phyloP scores from a whole-genome alignment of 1,140 invertebrate species.

The Octopus bimaculoides region DNA sequence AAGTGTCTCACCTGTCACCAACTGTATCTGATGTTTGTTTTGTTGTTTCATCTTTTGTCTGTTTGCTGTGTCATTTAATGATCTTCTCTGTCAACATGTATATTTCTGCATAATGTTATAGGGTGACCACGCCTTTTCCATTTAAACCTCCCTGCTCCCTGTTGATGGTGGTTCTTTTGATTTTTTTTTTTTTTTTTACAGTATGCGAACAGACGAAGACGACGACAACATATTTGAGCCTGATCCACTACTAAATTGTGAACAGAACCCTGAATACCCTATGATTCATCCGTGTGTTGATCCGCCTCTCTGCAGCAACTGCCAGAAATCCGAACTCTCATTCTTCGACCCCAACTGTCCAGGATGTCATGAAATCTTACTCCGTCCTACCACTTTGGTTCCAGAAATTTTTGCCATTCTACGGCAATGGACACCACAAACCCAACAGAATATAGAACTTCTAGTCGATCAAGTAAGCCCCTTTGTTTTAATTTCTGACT shows the following conservation, averaged over 20 bases:
- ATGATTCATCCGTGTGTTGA: conserved; percentile 59
- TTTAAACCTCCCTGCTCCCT: too few species aligned
- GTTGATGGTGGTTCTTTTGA: too few species aligned
- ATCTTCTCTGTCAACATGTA: too few species aligned
- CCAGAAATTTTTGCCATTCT: conserved; percentile 62
- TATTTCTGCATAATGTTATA: too few species aligned
- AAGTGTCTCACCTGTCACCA: too few species aligned
- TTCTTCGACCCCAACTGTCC: conserved; percentile 61
- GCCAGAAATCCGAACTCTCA: conserved; percentile 57
- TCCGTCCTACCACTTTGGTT: conserved; percentile 54
- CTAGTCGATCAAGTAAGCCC: conserved; percentile 57
- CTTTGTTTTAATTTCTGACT: too few species aligned
- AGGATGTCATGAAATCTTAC: conserved; percentile 56
- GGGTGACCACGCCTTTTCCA: too few species aligned
- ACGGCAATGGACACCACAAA: conserved; percentile 63
- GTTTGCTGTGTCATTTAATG: too few species aligned
- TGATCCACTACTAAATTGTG: neutral
- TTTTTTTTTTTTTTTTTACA: neutral
- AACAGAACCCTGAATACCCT: conserved; percentile 36
- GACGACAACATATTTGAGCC: neutral
- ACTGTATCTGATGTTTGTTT: too few species aligned
- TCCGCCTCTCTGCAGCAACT: conserved; percentile 59
- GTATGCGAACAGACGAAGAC: neutral
- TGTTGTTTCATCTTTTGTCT: too few species aligned
- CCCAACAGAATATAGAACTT: conserved; percentile 59